Percentiles rank a stretch among this genome's conserved stretches.
These are phyloP conservation scores for Caradrina kadenii DNA, from an alignment of 2,888 invertebrate genomes.

Conservation along the genomic window DNA sequence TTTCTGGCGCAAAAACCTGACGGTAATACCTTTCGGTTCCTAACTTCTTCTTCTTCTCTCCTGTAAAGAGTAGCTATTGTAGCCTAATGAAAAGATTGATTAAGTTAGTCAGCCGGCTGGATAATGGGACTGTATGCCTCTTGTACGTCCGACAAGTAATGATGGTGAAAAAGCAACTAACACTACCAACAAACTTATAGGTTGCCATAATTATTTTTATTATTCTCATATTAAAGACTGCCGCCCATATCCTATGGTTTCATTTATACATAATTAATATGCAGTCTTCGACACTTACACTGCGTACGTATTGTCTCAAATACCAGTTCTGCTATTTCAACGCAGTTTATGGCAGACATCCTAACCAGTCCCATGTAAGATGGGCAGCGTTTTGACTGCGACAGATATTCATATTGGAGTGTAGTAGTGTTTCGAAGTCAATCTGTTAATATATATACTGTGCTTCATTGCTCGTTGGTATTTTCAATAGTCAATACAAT, in stretches of 20 bases:
- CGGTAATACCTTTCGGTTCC: background rate
- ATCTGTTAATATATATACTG: background rate
- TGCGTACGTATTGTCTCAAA: too few relatives aligned
- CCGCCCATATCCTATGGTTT: too few relatives aligned
- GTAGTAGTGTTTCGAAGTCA: background rate
- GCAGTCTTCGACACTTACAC: too few relatives aligned
- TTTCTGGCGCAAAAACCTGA: too few relatives aligned
- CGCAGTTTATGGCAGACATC: too few relatives aligned
- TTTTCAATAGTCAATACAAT: too few relatives aligned
- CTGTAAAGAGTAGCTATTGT: background rate
- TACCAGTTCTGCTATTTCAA: too few relatives aligned
- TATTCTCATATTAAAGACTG: too few relatives aligned
- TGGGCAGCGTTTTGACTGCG: too few relatives aligned
- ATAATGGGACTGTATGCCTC: background rate
- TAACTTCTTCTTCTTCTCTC: conserved; percentile 44
- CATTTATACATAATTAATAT: background rate
- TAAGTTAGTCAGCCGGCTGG: conserved; percentile 15
- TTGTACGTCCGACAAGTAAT: background rate
- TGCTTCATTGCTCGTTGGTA: too few relatives aligned
- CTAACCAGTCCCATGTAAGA: too few relatives aligned
- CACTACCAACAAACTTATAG: background rate
- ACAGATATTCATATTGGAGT: too few relatives aligned
- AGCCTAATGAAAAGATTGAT: conserved; percentile 29
- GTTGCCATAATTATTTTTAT: conserved; percentile 3
- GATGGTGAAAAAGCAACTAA: background rate